Evolutionary conservation across 2,888 invertebrate species (phyloP).

Genomic region (Perdita meconis): DNA sequence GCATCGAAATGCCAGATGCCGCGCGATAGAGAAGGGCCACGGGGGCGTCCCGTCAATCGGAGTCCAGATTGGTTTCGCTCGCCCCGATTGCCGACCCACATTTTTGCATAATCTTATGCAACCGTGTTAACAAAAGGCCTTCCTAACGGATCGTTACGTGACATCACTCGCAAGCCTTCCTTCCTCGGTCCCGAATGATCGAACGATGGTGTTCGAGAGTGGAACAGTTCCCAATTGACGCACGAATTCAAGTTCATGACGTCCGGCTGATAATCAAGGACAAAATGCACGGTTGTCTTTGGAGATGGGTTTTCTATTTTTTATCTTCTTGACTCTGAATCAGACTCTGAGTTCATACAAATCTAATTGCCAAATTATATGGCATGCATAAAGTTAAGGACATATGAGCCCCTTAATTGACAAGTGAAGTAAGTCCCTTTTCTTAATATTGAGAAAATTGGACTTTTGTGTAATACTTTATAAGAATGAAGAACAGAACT

Average conservation of each 20-base stretch:
- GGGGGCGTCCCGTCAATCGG: constrained; percentile 35
- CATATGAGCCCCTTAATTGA: too few species aligned
- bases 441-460: too few species aligned
- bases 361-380: too few species aligned
- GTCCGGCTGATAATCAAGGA: constrained; percentile 11
- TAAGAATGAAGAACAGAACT: too few species aligned
- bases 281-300: neutral
- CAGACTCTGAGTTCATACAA: too few species aligned
- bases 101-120: constrained; percentile 77
- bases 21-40: constrained; percentile 36
- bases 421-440: too few species aligned
- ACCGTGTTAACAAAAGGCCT: constrained; percentile 72
- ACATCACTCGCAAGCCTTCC: constrained; percentile 57
- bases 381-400: too few species aligned
- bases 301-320: neutral
- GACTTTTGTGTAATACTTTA: too few species aligned
- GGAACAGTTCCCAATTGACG: constrained; percentile 5
- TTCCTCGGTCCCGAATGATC: constrained; percentile 38
- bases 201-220: neutral
- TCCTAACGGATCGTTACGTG: constrained; percentile 74
- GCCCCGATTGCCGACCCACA: constrained; percentile 65
- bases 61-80: constrained; percentile 55
- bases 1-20: constrained; percentile 11
- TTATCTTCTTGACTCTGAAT: too few species aligned
- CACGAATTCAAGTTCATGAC: constrained; percentile 42